Conservation (phyloP, 1,140 invertebrate species). For the Spodoptera litura region DNA sequence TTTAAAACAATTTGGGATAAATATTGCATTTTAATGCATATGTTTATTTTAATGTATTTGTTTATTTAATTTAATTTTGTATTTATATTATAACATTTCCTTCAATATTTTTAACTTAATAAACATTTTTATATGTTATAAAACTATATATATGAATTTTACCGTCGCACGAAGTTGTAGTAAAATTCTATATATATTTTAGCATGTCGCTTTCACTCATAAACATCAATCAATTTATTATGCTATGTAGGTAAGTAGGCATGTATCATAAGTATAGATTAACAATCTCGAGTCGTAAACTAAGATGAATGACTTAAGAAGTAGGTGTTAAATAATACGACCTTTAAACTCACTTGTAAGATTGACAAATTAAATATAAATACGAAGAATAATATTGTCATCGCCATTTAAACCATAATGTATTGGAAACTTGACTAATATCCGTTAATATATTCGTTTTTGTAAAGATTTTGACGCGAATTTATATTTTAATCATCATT, state of each 20-base stretch:
- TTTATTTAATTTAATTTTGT: not conserved
- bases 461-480: conserved; percentile 23
- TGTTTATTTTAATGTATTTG: not conserved
- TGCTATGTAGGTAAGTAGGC: no score
- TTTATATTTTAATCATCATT: conserved; percentile 35
- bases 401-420: conserved; percentile 31
- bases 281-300: not conserved
- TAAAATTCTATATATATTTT: no score
- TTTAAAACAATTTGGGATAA: conserved; percentile 30
- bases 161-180: no score
- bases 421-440: conserved; percentile 29
- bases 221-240: no score
- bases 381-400: conserved; percentile 29
- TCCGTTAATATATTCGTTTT: conserved; percentile 31
- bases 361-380: conserved; percentile 30
- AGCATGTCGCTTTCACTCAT: no score
- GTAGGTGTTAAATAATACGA: conserved; percentile 33
- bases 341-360: conserved; percentile 16
- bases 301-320: conserved; percentile 22
- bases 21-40: conserved; percentile 39
- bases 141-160: no score
- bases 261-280: not conserved
- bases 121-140: not conserved
- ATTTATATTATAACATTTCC: not conserved
- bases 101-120: no score